Base-by-base conservation (phyloP, 2,888 invertebrate species). In the Orchestes rusci region DNA sequence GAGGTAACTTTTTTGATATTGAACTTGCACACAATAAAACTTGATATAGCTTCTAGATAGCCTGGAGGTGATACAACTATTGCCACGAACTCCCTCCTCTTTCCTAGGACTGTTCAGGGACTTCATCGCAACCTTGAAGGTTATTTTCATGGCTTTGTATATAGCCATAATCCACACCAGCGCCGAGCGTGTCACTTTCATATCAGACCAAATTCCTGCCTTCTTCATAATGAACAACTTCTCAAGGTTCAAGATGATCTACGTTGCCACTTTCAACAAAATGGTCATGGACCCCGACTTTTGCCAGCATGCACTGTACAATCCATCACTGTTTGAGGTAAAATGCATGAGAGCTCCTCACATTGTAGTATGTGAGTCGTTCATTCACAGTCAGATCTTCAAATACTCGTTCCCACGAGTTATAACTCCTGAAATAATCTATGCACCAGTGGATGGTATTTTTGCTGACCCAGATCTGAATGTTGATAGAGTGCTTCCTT, bases 381-480 rank as follows among this genome's bases (percentile, higher is more conserved):
- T 57, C 18, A 57, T 58, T 2, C 58, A 65, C 32, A 59, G 57
- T 1, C 62, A 65, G 15, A 56, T 65, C 16, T 58, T 66, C 39
- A 55, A 52, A 38, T 56, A 62, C 39, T 63, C 63, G 1, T 62
- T 59, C 46, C 65, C 65, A 3, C 52, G 56, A 4, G 31, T 61
- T 4, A 48, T 44, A 2, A 53, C 59, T 16, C 47, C 62, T 0
- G 53, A 45, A 44, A 55, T 63, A 10, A 41, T 66, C 20, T 58
- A 59, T 19, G 64, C 65, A 1, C 59, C 62, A 16, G 56, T 62
- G 4, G 66, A 66, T 33, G 55, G 62, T 7, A 65, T 65, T 2
- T 45, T 60, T 3, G 66, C 65, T 65, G 55, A 49, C 1, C 65
- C 67, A 3, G 64, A 65, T 48, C 41, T 66, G 7, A n/a, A n/a